phyloP scores from a whole-genome alignment of 2,113 vertebrate genomes.

The Illadopsis cleaveri region DNA sequence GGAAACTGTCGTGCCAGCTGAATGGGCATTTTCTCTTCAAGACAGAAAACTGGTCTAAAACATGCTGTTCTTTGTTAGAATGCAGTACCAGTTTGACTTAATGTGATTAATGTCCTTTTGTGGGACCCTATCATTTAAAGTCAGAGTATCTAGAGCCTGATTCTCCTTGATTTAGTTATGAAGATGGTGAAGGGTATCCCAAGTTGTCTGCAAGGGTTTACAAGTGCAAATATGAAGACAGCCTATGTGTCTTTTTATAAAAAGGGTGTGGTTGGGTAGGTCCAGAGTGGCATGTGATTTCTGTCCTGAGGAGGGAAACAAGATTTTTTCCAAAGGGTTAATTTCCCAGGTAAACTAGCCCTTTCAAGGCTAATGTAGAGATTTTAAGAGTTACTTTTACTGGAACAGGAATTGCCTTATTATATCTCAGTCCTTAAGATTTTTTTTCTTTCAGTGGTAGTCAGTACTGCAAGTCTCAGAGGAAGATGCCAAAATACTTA shows the following conservation, averaged over 20 bases:
- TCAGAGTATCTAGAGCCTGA: neutral
- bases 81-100: neutral
- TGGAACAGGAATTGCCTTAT: neutral
- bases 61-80: neutral
- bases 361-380: neutral
- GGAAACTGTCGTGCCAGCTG: neutral
- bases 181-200: neutral
- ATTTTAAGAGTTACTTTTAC: neutral
- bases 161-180: neutral
- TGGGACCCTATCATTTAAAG: neutral
- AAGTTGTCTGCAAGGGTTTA: neutral
- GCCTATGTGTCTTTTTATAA: neutral
- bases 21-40: neutral
- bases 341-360: neutral
- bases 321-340: neutral
- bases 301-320: neutral
- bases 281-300: neutral
- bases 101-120: neutral
- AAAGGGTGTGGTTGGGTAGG: neutral
- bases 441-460: neutral
- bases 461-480: neutral
- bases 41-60: neutral
- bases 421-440: neutral
- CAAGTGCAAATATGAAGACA: neutral
- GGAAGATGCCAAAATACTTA: neutral